Conservation (phyloP, 2,797 vertebrate genomes). For the Cuniculus paca region DNA sequence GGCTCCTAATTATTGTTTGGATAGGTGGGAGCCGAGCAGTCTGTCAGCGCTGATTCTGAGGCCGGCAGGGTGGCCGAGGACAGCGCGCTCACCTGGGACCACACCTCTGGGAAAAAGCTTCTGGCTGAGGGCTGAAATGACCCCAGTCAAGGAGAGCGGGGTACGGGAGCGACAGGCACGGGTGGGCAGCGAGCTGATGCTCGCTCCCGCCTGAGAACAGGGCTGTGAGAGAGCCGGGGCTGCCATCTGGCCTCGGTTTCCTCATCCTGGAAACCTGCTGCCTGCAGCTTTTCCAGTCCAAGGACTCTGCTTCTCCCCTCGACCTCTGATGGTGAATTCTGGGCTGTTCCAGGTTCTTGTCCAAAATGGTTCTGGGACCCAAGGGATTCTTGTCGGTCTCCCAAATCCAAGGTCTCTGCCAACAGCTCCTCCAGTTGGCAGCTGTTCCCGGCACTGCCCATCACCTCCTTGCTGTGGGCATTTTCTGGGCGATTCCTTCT, state of each 20-base stretch:
- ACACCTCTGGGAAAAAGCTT: background rate
- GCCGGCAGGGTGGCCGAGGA: background rate
- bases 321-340: background rate
- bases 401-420: background rate
- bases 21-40: slow-evolving; percentile 49
- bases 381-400: background rate
- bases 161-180: rapidly evolving
- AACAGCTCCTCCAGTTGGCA: background rate
- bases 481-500: slow-evolving; percentile 18
- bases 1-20: slow-evolving; percentile 50
- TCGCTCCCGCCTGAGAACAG: background rate
- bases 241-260: background rate
- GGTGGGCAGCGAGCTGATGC: background rate
- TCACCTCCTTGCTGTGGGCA: background rate
- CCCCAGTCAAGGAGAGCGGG: background rate
- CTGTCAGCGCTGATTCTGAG: slow-evolving; percentile 53
- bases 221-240: background rate
- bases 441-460: background rate
- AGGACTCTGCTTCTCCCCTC: background rate
- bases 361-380: background rate
- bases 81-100: background rate
- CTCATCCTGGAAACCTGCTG: background rate
- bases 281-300: background rate
- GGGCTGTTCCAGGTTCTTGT: background rate
- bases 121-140: background rate